Conservation (phyloP, 2,113 vertebrate genomes). For the Amazona guildingii region DNA sequence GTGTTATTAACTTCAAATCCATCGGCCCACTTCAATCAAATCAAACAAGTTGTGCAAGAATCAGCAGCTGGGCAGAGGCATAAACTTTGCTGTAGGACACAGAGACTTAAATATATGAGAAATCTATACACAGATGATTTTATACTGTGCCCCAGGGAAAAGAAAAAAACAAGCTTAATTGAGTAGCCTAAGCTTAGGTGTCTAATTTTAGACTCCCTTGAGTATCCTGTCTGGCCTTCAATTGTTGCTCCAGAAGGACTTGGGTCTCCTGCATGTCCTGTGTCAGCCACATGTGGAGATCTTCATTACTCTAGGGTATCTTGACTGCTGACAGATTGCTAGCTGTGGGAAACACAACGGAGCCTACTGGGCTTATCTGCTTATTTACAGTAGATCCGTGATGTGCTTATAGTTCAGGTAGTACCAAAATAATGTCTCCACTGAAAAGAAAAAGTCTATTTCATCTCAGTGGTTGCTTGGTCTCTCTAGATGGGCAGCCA, state of each 20-base stretch:
- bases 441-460: neutral
- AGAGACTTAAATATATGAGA: neutral
- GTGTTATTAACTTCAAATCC: neutral
- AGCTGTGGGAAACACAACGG: neutral
- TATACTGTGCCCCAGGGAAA: neutral
- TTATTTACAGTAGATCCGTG: neutral
- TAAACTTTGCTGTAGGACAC: neutral
- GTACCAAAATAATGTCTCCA: neutral
- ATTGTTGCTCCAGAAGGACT: neutral
- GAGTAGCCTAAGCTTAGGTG: neutral
- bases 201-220: neutral
- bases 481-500: neutral
- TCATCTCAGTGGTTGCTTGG: neutral
- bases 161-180: neutral
- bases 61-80: neutral
- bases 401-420: neutral
- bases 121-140: neutral
- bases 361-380: neutral
- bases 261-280: neutral
- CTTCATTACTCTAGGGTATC: neutral
- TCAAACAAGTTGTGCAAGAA: neutral
- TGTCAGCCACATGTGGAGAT: neutral
- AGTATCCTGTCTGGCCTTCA: neutral
- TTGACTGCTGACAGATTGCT: neutral
- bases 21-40: neutral